Conservation (phyloP, 1,140 invertebrate species). For the Eriosoma lanigerum region DNA sequence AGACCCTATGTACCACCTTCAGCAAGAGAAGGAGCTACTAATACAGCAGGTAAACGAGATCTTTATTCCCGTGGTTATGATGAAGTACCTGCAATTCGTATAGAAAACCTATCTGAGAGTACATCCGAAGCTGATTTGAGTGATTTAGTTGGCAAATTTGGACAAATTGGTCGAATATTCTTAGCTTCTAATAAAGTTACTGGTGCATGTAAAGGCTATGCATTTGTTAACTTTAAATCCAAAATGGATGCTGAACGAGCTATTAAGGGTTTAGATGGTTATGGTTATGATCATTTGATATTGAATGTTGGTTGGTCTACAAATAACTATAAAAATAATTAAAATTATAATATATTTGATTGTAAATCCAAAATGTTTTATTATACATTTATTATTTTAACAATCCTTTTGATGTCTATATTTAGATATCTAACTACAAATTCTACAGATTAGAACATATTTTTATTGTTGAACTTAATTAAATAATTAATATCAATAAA, state of each 20-base stretch:
- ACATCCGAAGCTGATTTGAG: slow-evolving; percentile 93
- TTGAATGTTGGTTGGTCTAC: slow-evolving; percentile 98
- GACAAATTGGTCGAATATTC: slow-evolving; percentile 82
- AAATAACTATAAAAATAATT: slow-evolving; percentile 62
- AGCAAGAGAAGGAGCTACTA: slow-evolving; percentile 76
- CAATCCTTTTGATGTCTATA: not conserved
- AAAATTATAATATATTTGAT: not conserved
- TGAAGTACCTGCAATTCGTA: slow-evolving; percentile 87
- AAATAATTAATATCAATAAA: too few species aligned
- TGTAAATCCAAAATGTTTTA: not conserved
- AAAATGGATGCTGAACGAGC: slow-evolving; percentile 88
- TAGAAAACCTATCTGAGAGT: slow-evolving; percentile 96
- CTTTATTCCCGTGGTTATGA: slow-evolving; percentile 66
- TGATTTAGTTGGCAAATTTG: slow-evolving; percentile 91
- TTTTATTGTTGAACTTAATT: not conserved
- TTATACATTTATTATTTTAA: not conserved
- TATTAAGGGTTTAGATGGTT: slow-evolving; percentile 86
- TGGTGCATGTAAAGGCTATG: slow-evolving; percentile 88
- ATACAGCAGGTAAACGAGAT: slow-evolving; percentile 73
- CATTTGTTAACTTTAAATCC: slow-evolving; percentile 93
- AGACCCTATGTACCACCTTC: slow-evolving; percentile 83
- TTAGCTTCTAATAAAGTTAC: slow-evolving; percentile 82
- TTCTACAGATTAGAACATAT: not conserved
- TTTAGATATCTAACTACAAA: not conserved
- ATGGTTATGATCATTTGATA: slow-evolving; percentile 98